Conservation (phyloP, 53 echinoderm and acorn worm species). For the Crossaster papposus region DNA sequence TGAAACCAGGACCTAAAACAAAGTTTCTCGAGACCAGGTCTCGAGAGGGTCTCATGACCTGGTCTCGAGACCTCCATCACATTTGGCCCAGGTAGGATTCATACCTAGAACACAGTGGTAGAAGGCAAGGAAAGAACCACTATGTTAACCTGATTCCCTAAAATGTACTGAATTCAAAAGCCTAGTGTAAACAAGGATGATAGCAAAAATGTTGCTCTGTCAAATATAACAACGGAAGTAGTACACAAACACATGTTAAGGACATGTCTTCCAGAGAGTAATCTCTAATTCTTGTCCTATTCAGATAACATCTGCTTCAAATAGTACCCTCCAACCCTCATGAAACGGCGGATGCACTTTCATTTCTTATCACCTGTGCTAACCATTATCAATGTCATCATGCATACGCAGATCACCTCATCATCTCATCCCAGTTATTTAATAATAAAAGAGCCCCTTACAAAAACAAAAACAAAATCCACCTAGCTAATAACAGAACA, state of each 20-base stretch:
- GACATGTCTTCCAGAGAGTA: not conserved
- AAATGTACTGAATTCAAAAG: no score
- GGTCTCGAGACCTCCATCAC: no score
- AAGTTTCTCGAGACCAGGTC: no score
- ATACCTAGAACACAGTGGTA: no score
- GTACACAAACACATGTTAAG: not conserved
- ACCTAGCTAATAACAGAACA: constrained; percentile 25
- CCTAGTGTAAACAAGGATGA: not conserved
- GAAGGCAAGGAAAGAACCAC: no score
- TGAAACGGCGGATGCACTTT: constrained; percentile 14
- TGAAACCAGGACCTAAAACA: no score
- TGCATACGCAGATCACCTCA: constrained; percentile 30
- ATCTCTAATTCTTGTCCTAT: not conserved
- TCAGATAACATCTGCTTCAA: not conserved
- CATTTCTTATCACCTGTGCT: not conserved
- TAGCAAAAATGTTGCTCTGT: not conserved
- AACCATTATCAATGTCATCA: constrained; percentile 13
- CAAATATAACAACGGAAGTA: not conserved
- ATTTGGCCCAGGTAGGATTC: no score
- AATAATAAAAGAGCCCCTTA: constrained; percentile 15
- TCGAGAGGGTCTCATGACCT: no score
- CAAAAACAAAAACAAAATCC: not conserved
- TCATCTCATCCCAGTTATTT: constrained; percentile 5
- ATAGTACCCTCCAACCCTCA: not conserved
- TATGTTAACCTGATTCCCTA: no score